These are phyloP conservation scores for Tribolium madens DNA, from an alignment of 1,140 invertebrate genomes.

Conservation along the genomic window DNA sequence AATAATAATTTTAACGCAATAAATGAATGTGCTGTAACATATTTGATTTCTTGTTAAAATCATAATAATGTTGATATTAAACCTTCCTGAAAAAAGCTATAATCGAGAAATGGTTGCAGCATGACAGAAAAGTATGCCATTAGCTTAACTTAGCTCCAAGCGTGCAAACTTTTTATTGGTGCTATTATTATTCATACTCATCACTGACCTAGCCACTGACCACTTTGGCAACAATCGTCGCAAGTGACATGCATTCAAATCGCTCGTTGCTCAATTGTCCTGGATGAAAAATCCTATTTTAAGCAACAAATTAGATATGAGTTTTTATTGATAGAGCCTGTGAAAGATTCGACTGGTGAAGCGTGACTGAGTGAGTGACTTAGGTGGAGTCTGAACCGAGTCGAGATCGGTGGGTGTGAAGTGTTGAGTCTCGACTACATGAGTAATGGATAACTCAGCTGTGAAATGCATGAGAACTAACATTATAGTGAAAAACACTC, in stretches of 20 bases:
- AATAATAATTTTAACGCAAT: conserved; percentile 28
- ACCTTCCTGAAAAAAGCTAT: background rate
- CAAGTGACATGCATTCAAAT: background rate
- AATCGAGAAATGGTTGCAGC: background rate
- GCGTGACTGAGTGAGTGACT: conserved; percentile 45
- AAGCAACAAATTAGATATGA: conserved; percentile 42
- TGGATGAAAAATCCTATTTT: conserved; percentile 31
- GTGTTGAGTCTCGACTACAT: conserved; percentile 42
- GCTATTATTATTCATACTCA: background rate
- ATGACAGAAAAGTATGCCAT: too few relatives aligned
- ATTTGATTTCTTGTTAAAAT: conserved; percentile 19
- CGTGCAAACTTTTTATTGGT: too few relatives aligned
- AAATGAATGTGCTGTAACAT: conserved; percentile 22
- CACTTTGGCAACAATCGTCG: background rate
- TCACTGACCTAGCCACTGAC: background rate
- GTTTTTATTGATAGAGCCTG: conserved; percentile 34
- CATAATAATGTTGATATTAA: conserved; percentile 10
- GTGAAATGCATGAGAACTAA: conserved; percentile 47
- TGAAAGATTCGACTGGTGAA: conserved; percentile 37
- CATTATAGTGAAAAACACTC: conserved; percentile 25
- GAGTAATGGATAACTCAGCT: conserved; percentile 45
- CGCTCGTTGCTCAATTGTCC: too few relatives aligned
- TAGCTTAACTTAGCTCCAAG: background rate
- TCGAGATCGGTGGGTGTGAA: conserved; percentile 44
- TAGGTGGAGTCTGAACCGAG: conserved; percentile 17